Evolutionary conservation across 2,888 invertebrate genomes (phyloP).

Genomic region (Rotaria magnacalcarata): DNA sequence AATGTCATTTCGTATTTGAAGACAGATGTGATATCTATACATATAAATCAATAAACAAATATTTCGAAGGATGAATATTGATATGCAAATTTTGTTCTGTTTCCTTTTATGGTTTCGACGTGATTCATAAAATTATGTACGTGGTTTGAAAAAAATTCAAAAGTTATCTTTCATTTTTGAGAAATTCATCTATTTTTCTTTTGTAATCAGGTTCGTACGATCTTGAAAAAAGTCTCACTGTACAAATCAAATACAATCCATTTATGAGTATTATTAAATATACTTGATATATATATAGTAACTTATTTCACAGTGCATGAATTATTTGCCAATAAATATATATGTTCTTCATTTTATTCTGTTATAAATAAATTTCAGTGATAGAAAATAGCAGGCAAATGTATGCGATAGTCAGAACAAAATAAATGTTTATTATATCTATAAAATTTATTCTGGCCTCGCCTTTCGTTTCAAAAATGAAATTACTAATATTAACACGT

Average conservation of each 20-base stretch:
- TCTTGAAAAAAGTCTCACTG: neutral
- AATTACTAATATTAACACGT: neutral
- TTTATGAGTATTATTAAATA: neutral
- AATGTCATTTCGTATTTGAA: slow-evolving; percentile 77
- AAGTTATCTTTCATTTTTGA: no score
- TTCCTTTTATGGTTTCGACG: no score
- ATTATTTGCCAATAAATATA: neutral
- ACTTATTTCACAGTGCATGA: neutral
- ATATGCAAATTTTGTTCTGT: no score
- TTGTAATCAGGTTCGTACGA: no score
- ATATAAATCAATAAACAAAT: neutral
- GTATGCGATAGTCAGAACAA: neutral
- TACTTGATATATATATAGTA: neutral
- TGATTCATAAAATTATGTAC: no score
- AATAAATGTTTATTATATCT: neutral
- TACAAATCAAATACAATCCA: neutral
- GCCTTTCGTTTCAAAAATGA: neutral
- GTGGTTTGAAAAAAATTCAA: no score
- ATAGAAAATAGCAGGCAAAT: neutral
- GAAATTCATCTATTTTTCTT: no score
- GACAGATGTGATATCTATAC: slow-evolving; percentile 77
- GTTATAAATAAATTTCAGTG: neutral
- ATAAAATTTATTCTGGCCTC: neutral
- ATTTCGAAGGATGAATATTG: no score
- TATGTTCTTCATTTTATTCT: neutral